phyloP scores from a whole-genome alignment of 2,113 vertebrate species.

The Verasper variegatus region DNA sequence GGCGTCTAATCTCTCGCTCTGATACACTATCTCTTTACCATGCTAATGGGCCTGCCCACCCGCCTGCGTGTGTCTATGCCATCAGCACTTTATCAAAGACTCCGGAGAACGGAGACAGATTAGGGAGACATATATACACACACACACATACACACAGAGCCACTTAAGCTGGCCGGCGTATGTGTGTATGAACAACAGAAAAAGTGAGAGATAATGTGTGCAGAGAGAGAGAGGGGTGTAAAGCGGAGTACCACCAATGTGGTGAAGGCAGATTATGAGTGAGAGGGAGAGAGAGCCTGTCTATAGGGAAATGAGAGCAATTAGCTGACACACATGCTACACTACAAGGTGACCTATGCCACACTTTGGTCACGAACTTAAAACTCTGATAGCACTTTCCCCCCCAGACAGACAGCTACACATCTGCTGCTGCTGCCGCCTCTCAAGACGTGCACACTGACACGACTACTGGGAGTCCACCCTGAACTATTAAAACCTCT shows the following conservation, averaged over 20 bases:
- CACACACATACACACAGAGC: conserved; percentile 23
- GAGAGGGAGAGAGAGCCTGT: conserved; percentile 70
- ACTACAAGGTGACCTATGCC: conserved; percentile 70
- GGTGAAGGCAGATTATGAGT: conserved; percentile 69
- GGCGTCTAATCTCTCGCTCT: conserved; percentile 80
- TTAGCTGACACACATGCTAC: conserved; percentile 54
- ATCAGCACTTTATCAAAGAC: conserved; percentile 83
- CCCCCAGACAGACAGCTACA: conserved; percentile 21
- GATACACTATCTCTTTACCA: conserved; percentile 83
- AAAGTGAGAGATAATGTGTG: conserved; percentile 55
- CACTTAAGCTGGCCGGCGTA: conserved; percentile 45
- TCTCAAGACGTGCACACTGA: conserved; percentile 41
- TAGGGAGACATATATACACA: conserved; percentile 48
- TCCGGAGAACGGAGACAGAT: conserved; percentile 75
- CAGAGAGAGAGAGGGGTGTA: conserved; percentile 53
- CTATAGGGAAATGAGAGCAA: conserved; percentile 61
- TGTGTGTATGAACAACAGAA: conserved; percentile 65
- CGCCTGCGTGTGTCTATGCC: conserved; percentile 62
- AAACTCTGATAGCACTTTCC: conserved; percentile 20
- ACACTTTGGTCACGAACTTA: conserved; percentile 45
- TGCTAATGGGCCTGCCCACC: conserved; percentile 78
- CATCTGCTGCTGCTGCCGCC: conserved; percentile 13
- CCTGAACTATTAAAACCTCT: conserved; percentile 32
- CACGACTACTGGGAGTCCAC: conserved; percentile 49
- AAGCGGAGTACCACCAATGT: conserved; percentile 55